Evolutionary conservation across 1,140 invertebrate genomes (phyloP), one percentile per base, ranked within the genome.

Genomic region (Musca domestica): DNA sequence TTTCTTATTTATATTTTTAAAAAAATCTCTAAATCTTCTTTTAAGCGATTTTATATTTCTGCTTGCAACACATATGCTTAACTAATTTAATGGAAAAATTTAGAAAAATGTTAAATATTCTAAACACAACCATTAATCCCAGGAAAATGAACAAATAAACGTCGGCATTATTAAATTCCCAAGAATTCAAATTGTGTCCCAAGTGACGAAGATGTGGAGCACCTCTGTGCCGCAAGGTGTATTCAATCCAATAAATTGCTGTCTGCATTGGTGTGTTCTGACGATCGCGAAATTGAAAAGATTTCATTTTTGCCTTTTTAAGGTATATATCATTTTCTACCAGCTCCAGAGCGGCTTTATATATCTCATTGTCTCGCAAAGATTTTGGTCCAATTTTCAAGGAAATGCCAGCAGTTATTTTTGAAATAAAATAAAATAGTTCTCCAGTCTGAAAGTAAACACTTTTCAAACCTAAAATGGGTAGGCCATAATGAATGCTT

Each of bases 381-480:
- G 34, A 7, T 41, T 41, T 19, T 47, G n/a, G 0, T 34, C 34
- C 5, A 80, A 64, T 71, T 80, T 85, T 20, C 0, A 73, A 23
- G 14, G 77, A 73, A 49, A 84, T 74, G 41, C 83, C 86, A 51
- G 83, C 84, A 2, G 85, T 86, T 9, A 77, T 77, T 61, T 81
- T 70, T 61, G 83, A 74, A 6, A 83, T 82, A 58, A 83, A 80
- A 20, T 83, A 73, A 15, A 86, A 75, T 72, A 89, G 89, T 34
- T 84, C 80, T 90, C 88, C 74, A 91, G 90, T 71, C 87, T 90
- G 78, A 90, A 92, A 1, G 91, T 87, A 9, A 89, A 90, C 80
- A 15, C 12, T 7, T 64, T 89, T 84, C 15, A 83, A 83, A 12
- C 91, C 86, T 0, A 91, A 19, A 20, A 61, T 87, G 4, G 91